Base-by-base conservation (phyloP, 1,140 invertebrate species). In the Neoseiulus cucumeris region DNA sequence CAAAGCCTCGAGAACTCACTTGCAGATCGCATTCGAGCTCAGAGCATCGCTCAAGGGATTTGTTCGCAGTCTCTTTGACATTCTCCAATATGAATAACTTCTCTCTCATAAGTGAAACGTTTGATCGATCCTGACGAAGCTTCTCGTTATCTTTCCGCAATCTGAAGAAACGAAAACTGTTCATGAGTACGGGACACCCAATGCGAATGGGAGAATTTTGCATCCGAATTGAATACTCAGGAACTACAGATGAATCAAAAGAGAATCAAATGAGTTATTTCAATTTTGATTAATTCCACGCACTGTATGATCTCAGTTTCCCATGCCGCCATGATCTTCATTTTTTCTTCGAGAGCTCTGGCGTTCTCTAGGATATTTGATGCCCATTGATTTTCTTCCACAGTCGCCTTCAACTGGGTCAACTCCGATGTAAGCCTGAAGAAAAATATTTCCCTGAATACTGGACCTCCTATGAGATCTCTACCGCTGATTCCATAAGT, bases 21-120 rank as follows among this genome's bases (percentile, higher is more conserved):
- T 59, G 25, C 12, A 59, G 51, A 59, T 59, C 51, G 51, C 25
- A 59, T 25, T 59, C 51, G 51, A 59, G 51, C 22, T 59, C 51
- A 20, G 51, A 12, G 22, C 51, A 59, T 25, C 51, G 51, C 33
- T 59, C 51, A 17, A 12, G 25, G 25, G 51, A 18, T 25, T 9
- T 17, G 51, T 59, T 59, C 14, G 51, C 51, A 20, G 25, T 1
- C 4, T 59, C 33, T 20, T 59, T 33, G 22, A 59, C 22, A 25
- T 59, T 33, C 51, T 59, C 51, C 17, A 59, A 20, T 25, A 59
- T 59, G 14, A 25, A 33, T 4, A 59, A 20, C 22, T 59, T 25
- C 22, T 59, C 51, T 2, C 51, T 25, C 14, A 29, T 29, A 1
- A 59, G 51, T 9, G 33, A 59, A 25, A 59, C 51, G 9, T 59